Evolutionary conservation across 1,140 invertebrate genomes (phyloP).

Genomic region (Lasioglossum baleicum): DNA sequence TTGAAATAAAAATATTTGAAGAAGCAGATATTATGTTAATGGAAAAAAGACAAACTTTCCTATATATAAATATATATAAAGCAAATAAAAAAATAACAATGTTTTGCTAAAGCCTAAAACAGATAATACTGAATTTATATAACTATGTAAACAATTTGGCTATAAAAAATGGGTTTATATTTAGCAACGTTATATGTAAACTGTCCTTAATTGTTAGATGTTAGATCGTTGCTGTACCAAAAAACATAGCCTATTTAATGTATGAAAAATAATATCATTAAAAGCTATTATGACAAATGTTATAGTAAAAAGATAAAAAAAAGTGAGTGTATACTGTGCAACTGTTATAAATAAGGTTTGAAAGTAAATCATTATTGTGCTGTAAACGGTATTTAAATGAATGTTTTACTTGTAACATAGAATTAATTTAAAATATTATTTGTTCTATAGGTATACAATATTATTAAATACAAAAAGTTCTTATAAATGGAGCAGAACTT

Average conservation of each 20-base stretch:
- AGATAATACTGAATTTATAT: conserved; percentile 53
- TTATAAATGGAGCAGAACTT: background rate
- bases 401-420: conserved; percentile 43
- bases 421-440: conserved; percentile 32
- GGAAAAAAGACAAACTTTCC: conserved; percentile 41
- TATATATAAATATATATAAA: conserved; percentile 12
- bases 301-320: conserved; percentile 41
- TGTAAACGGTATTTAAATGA: conserved; percentile 45
- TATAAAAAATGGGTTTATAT: conserved; percentile 55
- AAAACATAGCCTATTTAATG: conserved; percentile 59
- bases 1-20: conserved; percentile 17
- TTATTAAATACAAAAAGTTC: too few species aligned
- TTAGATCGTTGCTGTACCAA: conserved; percentile 65
- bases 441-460: too few species aligned
- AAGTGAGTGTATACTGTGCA: conserved; percentile 52
- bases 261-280: conserved; percentile 50
- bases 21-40: conserved; percentile 15
- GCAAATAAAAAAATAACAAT: conserved; percentile 36
- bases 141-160: conserved; percentile 48
- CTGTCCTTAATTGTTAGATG: conserved; percentile 63
- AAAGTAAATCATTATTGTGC: conserved; percentile 48
- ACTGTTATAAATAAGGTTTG: conserved; percentile 58
- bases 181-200: conserved; percentile 60
- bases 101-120: conserved; percentile 39
- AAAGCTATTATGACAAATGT: conserved; percentile 58